These are phyloP conservation scores for Habropoda laboriosa DNA, from an alignment of 1,140 invertebrate genomes.

Conservation along the genomic window DNA sequence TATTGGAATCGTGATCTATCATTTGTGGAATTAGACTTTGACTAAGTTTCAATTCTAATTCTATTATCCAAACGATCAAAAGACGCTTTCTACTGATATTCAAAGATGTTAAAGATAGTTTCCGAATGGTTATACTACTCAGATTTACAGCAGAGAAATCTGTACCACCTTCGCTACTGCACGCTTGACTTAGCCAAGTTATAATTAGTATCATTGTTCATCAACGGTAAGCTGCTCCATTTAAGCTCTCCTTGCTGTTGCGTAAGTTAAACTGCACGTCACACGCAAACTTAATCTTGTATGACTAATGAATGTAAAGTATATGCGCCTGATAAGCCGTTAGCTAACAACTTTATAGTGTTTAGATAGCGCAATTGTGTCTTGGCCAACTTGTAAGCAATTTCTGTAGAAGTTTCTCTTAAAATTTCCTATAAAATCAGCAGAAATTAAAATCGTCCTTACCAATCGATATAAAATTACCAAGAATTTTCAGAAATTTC, in stretches of 20 bases:
- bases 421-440: too few relatives aligned
- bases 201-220: conserved; percentile 25
- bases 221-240: conserved; percentile 27
- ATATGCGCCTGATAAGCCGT: background rate
- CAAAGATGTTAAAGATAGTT: background rate
- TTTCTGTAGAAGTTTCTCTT: too few relatives aligned
- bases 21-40: too few relatives aligned
- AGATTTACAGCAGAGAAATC: background rate
- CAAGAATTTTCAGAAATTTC: too few relatives aligned
- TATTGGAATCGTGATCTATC: too few relatives aligned
- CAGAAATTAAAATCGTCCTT: too few relatives aligned
- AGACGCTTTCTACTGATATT: background rate
- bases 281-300: conserved; percentile 4
- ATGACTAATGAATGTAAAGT: conserved; percentile 22
- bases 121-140: background rate
- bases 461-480: too few relatives aligned
- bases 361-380: background rate
- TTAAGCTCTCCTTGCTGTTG: conserved; percentile 4
- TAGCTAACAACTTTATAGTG: background rate
- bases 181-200: background rate
- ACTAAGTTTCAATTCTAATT: too few relatives aligned
- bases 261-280: conserved; percentile 10
- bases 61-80: too few relatives aligned
- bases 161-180: background rate
- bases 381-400: too few relatives aligned